These are phyloP conservation scores for Apogon talboti DNA, from an alignment of 2,797 vertebrate species.

Conservation along the genomic window DNA sequence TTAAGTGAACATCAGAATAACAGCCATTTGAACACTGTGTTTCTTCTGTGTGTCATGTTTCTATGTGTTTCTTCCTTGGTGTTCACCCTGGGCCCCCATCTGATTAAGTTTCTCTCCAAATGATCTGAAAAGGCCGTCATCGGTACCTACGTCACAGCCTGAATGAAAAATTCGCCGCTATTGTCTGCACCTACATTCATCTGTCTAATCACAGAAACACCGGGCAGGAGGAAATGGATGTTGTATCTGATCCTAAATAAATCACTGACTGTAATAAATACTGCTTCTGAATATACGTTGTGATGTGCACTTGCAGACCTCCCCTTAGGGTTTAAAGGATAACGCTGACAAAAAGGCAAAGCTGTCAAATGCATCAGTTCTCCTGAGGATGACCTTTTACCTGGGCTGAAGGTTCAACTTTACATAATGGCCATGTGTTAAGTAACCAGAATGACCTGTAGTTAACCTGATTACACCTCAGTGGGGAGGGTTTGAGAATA, in stretches of 20 bases:
- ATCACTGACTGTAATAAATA: constrained; percentile 36
- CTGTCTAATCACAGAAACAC: constrained; percentile 37
- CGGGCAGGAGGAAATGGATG: constrained; percentile 65
- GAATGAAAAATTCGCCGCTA: constrained; percentile 44
- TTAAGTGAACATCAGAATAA: no score
- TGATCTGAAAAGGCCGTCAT: constrained; percentile 21
- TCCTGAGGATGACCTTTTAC: not conserved
- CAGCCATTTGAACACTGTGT: no score
- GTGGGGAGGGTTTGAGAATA: not conserved
- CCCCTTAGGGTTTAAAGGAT: no score
- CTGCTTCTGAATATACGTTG: constrained; percentile 25
- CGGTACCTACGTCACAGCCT: constrained; percentile 18
- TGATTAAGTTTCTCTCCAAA: constrained; percentile 12
- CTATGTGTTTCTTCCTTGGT: not conserved
- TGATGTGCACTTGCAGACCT: constrained; percentile 31
- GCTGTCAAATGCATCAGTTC: not conserved
- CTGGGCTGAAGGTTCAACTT: not conserved
- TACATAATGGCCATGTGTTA: no score
- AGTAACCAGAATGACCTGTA: no score
- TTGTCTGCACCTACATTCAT: constrained; percentile 37
- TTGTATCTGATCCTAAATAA: constrained; percentile 62
- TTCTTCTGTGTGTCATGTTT: not conserved
- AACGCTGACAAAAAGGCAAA: no score
- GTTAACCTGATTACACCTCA: no score
- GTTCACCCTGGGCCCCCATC: not conserved